Evolutionary conservation across 2,797 vertebrate species (phyloP).

Genomic region (Sebastes oblongus): DNA sequence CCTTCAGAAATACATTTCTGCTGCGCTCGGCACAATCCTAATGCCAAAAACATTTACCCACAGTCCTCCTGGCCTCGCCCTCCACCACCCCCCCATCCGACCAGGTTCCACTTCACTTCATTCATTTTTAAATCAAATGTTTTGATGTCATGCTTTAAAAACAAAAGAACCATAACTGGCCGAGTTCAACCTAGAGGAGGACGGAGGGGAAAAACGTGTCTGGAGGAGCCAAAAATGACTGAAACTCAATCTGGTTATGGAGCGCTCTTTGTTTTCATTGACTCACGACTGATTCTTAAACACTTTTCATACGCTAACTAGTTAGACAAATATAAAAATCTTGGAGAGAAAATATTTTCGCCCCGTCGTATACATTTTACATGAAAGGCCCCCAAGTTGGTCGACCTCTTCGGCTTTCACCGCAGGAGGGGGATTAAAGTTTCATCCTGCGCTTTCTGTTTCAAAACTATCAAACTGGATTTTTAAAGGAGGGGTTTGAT

Average conservation of each 20-base stretch:
- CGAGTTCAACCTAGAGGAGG: not conserved
- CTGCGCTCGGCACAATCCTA: slow-evolving; percentile 72
- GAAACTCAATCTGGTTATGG: slow-evolving; percentile 60
- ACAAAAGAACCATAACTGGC: slow-evolving; percentile 49
- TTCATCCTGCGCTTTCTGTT: slow-evolving; percentile 14
- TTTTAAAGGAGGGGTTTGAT: not conserved
- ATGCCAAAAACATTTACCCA: slow-evolving; percentile 68
- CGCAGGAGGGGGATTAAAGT: not conserved
- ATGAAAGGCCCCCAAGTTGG: slow-evolving; percentile 11
- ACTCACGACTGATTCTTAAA: slow-evolving; percentile 44
- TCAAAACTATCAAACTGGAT: slow-evolving; percentile 11
- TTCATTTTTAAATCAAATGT: slow-evolving; percentile 52
- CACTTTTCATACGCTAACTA: slow-evolving; percentile 47
- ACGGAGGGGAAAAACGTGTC: not conserved
- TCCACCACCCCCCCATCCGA: not conserved
- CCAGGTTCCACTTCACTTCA: slow-evolving; percentile 57
- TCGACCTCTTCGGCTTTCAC: slow-evolving; percentile 11
- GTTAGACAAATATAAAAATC: slow-evolving; percentile 51
- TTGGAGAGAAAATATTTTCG: slow-evolving; percentile 48
- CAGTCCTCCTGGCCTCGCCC: slow-evolving; percentile 43
- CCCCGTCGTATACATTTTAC: slow-evolving; percentile 15
- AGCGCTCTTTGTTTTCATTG: slow-evolving; percentile 53
- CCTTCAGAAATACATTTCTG: slow-evolving; percentile 74
- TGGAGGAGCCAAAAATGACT: slow-evolving; percentile 56
- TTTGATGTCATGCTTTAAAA: slow-evolving; percentile 53